Base-by-base conservation (phyloP, 1,140 invertebrate genomes). In the Orius insidiosus region DNA sequence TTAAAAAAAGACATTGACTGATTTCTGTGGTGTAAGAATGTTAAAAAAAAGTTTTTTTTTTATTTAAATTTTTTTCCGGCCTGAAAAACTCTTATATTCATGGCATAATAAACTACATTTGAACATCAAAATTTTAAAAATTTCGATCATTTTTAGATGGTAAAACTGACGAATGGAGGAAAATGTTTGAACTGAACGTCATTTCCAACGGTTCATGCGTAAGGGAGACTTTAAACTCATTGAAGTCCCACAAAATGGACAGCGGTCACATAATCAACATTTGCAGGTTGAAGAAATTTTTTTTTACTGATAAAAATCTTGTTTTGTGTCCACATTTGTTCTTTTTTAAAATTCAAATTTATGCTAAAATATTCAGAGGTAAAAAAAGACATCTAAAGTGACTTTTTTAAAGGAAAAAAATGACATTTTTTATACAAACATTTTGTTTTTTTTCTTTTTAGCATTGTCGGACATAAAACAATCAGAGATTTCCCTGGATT, bases 181-280 rank as follows among this genome's bases (percentile, higher is more conserved):
- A 47, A 2, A 53, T 62, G 1, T 53, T 64, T 34, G 64, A 74
- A 37, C 67, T 73, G 5, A 75, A 76, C 54, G 67, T 76, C 0
- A 48, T 75, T 2, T 71, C 60, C 0, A 49, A 72, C 15, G 63
- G 62, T 19, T 56, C 73, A 0, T 71, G 69, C 46, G 68, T 69
- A 1, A 58, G 67, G 30, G 68, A 74, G 50, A 60, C 68, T 0
- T 56, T 72, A 3, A 59, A 65, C 15, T 59, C 62, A n/a, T 75
- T 76, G 71, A 53, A 53, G 6, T 54, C 59, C 10, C 38, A 38
- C 0, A 45, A 53, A 0, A 50, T 14, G 5, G 54, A 59, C 9
- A 55, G 58, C 9, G 59, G 61, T 9, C 60, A 64, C 45, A 62
- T 66, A 41, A 55, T 66, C 19, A 54, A 65, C 4, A 60, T 66